Percentiles rank a stretch among this genome's conserved stretches.
These are phyloP conservation scores for Lycodopsis pacificus DNA, from an alignment of 2,797 vertebrate species.

Conservation along the genomic window DNA sequence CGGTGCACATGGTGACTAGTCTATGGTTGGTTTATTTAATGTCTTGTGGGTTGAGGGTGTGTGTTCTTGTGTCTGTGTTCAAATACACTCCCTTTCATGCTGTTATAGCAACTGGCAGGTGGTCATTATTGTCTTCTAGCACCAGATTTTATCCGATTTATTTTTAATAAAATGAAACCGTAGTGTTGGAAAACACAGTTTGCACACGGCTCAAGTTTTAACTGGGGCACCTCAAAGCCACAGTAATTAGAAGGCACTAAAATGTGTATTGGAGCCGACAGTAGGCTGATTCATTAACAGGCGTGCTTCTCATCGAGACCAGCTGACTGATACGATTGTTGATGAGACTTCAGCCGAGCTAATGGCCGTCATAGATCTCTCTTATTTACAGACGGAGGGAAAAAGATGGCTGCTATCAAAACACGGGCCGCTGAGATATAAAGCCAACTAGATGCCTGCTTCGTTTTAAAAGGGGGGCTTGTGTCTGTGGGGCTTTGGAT, in stretches of 20 bases:
- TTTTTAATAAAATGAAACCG: slow-evolving; percentile 57
- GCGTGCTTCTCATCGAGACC: slow-evolving; percentile 50
- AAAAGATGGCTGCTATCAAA: slow-evolving; percentile 55
- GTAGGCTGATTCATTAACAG: slow-evolving; percentile 67
- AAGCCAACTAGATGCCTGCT: slow-evolving; percentile 57
- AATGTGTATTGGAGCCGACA: slow-evolving; percentile 61
- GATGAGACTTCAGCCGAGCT: slow-evolving; percentile 69
- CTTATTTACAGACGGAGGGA: slow-evolving; percentile 59
- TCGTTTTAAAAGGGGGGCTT: slow-evolving; percentile 56
- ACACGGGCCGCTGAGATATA: slow-evolving; percentile 47
- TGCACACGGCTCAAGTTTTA: slow-evolving; percentile 50
- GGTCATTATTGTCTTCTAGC: slow-evolving; percentile 61
- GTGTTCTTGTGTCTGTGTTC: slow-evolving; percentile 40
- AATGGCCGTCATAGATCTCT: slow-evolving; percentile 72
- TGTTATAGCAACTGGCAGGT: slow-evolving; percentile 49
- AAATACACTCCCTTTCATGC: slow-evolving; percentile 26
- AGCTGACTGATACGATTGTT: slow-evolving; percentile 63
- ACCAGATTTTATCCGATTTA: slow-evolving; percentile 49
- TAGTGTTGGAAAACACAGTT: slow-evolving; percentile 61
- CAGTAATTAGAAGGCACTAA: slow-evolving; percentile 70
- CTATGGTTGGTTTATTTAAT: slow-evolving; percentile 8
- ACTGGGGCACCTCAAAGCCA: slow-evolving; percentile 47
- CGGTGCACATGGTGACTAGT: slow-evolving; percentile 14
- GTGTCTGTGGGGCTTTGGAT: slow-evolving; percentile 61
- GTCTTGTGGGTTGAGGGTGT: slow-evolving; percentile 11